Evolutionary conservation across 2,888 invertebrate genomes (phyloP).

Genomic region (Metellina segmentata): DNA sequence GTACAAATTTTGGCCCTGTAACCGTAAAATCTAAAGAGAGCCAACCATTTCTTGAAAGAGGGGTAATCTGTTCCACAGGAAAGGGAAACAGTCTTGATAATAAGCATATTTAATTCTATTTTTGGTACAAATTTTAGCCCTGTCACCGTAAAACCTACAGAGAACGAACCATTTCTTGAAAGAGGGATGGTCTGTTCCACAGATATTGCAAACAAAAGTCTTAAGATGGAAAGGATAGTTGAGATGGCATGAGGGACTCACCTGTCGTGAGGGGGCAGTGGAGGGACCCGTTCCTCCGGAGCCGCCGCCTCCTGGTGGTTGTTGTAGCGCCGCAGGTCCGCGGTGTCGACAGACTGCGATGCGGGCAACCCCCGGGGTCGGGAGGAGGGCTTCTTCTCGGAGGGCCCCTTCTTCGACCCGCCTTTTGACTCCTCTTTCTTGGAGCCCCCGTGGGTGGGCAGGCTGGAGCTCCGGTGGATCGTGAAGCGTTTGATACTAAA

Average conservation of each 20-base stretch:
- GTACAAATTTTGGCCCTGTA: too few relatives aligned
- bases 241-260: neutral
- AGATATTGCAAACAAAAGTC: too few relatives aligned
- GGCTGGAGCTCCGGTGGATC: slow-evolving; percentile 77
- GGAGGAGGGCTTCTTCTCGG: slow-evolving; percentile 69
- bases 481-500: slow-evolving; percentile 78
- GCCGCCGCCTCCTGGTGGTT: slow-evolving; percentile 43
- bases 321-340: slow-evolving; percentile 66
- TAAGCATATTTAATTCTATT: too few relatives aligned
- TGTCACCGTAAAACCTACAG: too few relatives aligned
- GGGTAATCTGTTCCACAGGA: too few relatives aligned
- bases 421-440: slow-evolving; percentile 58
- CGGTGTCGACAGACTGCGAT: slow-evolving; percentile 75
- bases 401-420: slow-evolving; percentile 2
- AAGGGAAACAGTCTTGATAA: too few relatives aligned
- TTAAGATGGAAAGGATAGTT: neutral
- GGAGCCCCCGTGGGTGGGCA: slow-evolving; percentile 62
- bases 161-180: too few relatives aligned
- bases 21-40: too few relatives aligned
- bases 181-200: too few relatives aligned
- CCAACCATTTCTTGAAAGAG: too few relatives aligned
- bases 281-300: slow-evolving; percentile 68
- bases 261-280: slow-evolving; percentile 73
- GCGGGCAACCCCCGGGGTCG: slow-evolving; percentile 70
- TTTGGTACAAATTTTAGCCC: too few relatives aligned